Base-by-base conservation (phyloP, 2,113 vertebrate genomes). In the Sylvietta virens region DNA sequence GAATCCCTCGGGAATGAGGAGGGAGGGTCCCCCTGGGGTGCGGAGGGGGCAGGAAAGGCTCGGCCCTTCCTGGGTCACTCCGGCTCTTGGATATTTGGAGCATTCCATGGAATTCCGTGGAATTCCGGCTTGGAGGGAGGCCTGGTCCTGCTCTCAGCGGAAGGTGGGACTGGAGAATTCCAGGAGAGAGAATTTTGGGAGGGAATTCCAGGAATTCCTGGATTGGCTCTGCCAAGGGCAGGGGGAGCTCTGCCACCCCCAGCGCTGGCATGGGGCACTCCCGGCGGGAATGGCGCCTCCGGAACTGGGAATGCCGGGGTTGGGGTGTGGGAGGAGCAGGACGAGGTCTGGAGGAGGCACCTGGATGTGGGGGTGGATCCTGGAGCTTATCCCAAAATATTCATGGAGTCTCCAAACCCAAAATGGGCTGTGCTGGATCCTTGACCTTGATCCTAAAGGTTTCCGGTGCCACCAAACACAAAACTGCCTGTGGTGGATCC, bases 381-480 rank as follows among this genome's bases (percentile, higher is more conserved):
- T 40, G 17, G 64, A 33, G 64, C 28, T 58, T 17, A 7, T 69
- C 79, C 79, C 44, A 5, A 69, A 69, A 48, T 0, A 9, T 69
- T 51, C 20, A 5, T 26, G 66, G 54, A 3, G 6, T 8, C 37
- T 24, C 54, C 37, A 24, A 50, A 5, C 0, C 44, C 51, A 26
- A 12, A 45, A 5, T 10, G 44, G 22, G 1, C 44, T 27, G 13
- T 51, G 26, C 13, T 45, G 50, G 50, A 16, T 53, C 11, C 48
- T 39, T 5, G 15, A 14, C 5, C 30, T 2, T 0, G 1, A 22
- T 9, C 53, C 71, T 8, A 2, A 73, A 35, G 18, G 10, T 10
- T 58, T 6, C 0, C 26, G 50, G 37, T 33, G 39, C 20, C 48
- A 4, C 35, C 47, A 51, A 70, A 6, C 27, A 35, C 48, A 23